Conservation (phyloP, 2,888 invertebrate species). For the Phaedon cochleariae region DNA sequence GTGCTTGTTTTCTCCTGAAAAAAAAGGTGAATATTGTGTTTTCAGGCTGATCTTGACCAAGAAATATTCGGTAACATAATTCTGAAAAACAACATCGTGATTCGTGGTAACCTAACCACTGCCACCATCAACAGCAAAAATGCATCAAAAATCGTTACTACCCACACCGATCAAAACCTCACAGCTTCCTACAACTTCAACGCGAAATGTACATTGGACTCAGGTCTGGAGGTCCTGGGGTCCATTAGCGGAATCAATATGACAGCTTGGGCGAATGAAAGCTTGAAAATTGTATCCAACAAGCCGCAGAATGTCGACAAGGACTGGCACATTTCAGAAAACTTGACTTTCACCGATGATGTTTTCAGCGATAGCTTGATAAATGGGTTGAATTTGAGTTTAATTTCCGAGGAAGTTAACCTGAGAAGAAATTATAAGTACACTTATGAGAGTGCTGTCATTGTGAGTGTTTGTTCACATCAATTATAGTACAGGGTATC, state of each 20-base stretch:
- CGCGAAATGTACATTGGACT: slow-evolving; percentile 46
- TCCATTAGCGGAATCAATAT: slow-evolving; percentile 60
- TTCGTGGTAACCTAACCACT: slow-evolving; percentile 42
- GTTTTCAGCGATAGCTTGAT: slow-evolving; percentile 48
- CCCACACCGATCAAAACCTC: slow-evolving; percentile 57
- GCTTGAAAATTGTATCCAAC: slow-evolving; percentile 54
- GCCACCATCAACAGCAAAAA: slow-evolving; percentile 57
- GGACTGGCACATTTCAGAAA: slow-evolving; percentile 62
- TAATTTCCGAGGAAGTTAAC: slow-evolving; percentile 51
- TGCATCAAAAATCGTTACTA: slow-evolving; percentile 58
- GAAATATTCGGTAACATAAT: slow-evolving; percentile 59
- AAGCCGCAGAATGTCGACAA: slow-evolving; percentile 61
- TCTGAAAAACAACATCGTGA: slow-evolving; percentile 58
- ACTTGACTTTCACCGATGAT: slow-evolving; percentile 58
- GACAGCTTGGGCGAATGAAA: slow-evolving; percentile 59
- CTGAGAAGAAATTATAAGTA: slow-evolving; percentile 46
- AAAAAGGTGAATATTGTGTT: too few species aligned
- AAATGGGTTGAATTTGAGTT: slow-evolving; percentile 53
- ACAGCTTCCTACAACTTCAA: slow-evolving; percentile 54
- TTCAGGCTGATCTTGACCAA: slow-evolving; percentile 55
- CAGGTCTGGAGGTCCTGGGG: slow-evolving; percentile 48
- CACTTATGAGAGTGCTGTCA: slow-evolving; percentile 47
- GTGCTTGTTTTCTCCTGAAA: background rate
- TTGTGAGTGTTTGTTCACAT: slow-evolving; percentile 46
- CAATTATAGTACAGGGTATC: too few species aligned